Percentiles rank a stretch among this genome's conserved stretches.
phyloP scores from a whole-genome alignment of 2,888 invertebrate species.

The Melanargia galathea region DNA sequence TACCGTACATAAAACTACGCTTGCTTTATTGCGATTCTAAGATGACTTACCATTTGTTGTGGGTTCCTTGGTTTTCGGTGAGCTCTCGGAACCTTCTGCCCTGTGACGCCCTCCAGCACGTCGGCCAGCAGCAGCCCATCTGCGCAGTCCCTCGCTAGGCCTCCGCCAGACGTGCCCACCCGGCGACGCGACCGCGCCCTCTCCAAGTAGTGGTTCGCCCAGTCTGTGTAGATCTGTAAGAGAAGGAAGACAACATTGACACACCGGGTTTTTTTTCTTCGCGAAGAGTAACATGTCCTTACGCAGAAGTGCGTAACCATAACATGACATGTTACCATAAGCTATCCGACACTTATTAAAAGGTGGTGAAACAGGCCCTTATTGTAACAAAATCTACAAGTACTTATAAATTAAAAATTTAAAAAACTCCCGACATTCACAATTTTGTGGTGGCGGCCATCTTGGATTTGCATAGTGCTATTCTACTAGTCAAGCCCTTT shows the following conservation, averaged over 20 bases:
- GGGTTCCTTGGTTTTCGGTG: slow-evolving; percentile 93
- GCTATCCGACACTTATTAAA: too few species aligned
- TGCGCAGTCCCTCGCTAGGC: slow-evolving; percentile 94
- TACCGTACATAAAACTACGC: too few species aligned
- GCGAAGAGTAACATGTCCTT: neutral
- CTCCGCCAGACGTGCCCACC: slow-evolving; percentile 85
- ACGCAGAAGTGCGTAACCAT: too few species aligned
- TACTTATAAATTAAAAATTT: too few species aligned
- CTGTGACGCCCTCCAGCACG: slow-evolving; percentile 95
- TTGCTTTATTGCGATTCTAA: too few species aligned
- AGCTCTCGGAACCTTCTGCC: slow-evolving; percentile 85
- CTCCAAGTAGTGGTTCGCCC: slow-evolving; percentile 98
- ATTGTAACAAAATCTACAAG: too few species aligned
- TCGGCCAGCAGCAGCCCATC: slow-evolving; percentile 96
- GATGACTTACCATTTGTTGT: slow-evolving; percentile 93
- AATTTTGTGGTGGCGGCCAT: too few species aligned
- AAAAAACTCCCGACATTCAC: too few species aligned
- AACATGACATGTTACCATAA: too few species aligned
- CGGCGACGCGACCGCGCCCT: slow-evolving; percentile 93
- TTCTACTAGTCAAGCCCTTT: too few species aligned
- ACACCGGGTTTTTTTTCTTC: neutral
- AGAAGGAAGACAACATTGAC: slow-evolving; percentile 31
- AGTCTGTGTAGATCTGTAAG: slow-evolving; percentile 97
- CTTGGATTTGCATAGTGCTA: too few species aligned
- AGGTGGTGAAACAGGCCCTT: too few species aligned